Percentiles rank a stretch among this genome's conserved stretches.
Evolutionary conservation across 2,888 invertebrate species (phyloP).

Genomic region (Tethea ocularis): DNA sequence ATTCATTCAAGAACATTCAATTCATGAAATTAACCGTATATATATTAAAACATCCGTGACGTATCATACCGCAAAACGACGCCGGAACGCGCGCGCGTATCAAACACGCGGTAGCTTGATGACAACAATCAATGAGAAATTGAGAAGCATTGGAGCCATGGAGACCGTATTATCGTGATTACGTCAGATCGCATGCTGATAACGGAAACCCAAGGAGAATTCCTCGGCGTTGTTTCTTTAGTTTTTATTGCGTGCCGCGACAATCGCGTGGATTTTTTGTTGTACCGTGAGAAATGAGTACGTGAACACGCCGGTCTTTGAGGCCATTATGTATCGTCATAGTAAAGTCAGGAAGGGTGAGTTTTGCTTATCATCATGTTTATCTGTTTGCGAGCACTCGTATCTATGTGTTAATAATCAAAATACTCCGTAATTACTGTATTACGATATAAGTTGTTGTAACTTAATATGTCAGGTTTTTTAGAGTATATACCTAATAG

Average conservation of each 20-base stretch:
- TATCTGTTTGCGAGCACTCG: not conserved
- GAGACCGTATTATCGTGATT: constrained; percentile 45
- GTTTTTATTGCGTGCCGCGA: constrained; percentile 48
- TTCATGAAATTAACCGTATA: too few species aligned
- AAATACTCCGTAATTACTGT: constrained; percentile 1
- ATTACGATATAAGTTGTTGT: not conserved
- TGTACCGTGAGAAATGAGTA: constrained; percentile 48
- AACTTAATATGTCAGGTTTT: not conserved
- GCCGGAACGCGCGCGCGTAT: not conserved
- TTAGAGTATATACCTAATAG: too few species aligned
- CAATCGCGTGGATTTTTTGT: constrained; percentile 45
- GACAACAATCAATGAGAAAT: constrained; percentile 34
- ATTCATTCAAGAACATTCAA: too few species aligned
- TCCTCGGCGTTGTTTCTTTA: constrained; percentile 41
- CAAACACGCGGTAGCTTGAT: constrained; percentile 6
- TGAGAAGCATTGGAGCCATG: constrained; percentile 23
- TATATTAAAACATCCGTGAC: not conserved
- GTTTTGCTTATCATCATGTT: constrained; percentile 23
- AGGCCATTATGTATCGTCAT: constrained; percentile 51
- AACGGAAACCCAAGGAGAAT: constrained; percentile 43
- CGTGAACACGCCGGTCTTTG: constrained; percentile 25
- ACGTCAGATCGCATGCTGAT: constrained; percentile 62
- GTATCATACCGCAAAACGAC: not conserved
- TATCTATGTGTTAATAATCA: not conserved
- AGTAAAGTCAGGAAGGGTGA: constrained; percentile 53